These are phyloP conservation scores for Griposia aprilina DNA, from an alignment of 2,888 invertebrate species.

Conservation along the genomic window DNA sequence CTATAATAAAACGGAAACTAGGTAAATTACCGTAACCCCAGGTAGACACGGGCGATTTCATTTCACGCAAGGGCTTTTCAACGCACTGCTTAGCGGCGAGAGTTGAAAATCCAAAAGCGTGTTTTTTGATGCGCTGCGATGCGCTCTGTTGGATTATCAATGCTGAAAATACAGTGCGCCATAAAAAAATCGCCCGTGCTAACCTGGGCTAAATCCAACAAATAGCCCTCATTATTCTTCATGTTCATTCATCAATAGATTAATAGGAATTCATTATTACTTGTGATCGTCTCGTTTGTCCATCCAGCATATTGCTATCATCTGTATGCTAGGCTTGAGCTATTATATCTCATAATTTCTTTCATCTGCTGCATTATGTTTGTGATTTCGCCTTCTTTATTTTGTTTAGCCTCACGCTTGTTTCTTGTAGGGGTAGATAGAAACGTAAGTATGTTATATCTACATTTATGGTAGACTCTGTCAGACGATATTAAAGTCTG, in stretches of 20 bases:
- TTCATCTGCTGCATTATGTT: slow-evolving; percentile 1
- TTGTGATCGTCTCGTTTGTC: not conserved
- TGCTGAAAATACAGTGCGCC: no score
- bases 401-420: not conserved
- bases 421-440: not conserved
- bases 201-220: not conserved
- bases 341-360: slow-evolving; percentile 24
- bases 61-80: not conserved
- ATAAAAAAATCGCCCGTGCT: not conserved
- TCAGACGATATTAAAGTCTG: not conserved
- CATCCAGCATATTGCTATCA: slow-evolving; percentile 20
- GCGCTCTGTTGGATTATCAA: no score
- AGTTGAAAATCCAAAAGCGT: no score
- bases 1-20: not conserved
- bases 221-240: slow-evolving; percentile 8
- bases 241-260: slow-evolving; percentile 8
- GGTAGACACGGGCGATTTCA: no score
- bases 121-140: no score
- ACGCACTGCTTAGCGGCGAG: no score
- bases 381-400: not conserved
- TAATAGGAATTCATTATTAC: not conserved
- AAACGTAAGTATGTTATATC: not conserved
- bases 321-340: slow-evolving; percentile 5
- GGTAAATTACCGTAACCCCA: not conserved
- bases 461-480: not conserved